These are phyloP conservation scores for Acronicta psi DNA, from an alignment of 2,888 invertebrate species.

Conservation along the genomic window DNA sequence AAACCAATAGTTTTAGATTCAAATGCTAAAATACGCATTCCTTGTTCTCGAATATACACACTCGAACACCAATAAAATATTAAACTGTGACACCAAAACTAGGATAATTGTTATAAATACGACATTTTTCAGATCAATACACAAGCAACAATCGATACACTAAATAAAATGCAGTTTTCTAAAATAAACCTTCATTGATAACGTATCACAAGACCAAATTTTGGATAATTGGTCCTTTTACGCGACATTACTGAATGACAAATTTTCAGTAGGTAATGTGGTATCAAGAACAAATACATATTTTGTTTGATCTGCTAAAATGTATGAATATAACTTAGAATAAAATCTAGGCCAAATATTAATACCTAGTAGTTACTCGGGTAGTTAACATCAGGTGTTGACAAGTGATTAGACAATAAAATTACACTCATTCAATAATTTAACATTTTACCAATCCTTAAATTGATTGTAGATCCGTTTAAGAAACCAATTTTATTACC, in stretches of 20 bases:
- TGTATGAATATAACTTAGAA: slow-evolving; percentile 26
- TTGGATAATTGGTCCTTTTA: not conserved
- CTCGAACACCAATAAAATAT: not conserved
- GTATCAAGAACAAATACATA: not conserved
- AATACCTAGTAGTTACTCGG: slow-evolving; percentile 40
- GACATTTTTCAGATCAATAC: slow-evolving; percentile 41
- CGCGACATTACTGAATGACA: not conserved
- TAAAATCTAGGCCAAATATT: slow-evolving; percentile 53
- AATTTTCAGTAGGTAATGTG: too few relatives aligned
- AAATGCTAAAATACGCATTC: not conserved
- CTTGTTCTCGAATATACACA: slow-evolving; percentile 26
- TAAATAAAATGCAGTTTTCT: not conserved
- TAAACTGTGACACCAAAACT: slow-evolving; percentile 51
- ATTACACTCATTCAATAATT: slow-evolving; percentile 46
- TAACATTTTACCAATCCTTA: slow-evolving; percentile 9
- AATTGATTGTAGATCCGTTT: not conserved
- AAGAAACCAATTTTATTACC: not conserved
- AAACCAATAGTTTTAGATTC: not conserved
- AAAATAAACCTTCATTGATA: not conserved
- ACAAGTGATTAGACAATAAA: slow-evolving; percentile 79
- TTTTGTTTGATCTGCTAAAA: slow-evolving; percentile 36
- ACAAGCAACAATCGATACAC: too few relatives aligned
- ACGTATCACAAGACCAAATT: slow-evolving; percentile 5
- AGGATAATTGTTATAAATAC: slow-evolving; percentile 14
- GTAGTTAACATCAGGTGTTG: slow-evolving; percentile 45